A percentile compares a stretch with the other conserved stretches of the same genome.
Evolutionary conservation across 2,113 vertebrate species (phyloP).

Genomic region (Delphinapterus leucas): DNA sequence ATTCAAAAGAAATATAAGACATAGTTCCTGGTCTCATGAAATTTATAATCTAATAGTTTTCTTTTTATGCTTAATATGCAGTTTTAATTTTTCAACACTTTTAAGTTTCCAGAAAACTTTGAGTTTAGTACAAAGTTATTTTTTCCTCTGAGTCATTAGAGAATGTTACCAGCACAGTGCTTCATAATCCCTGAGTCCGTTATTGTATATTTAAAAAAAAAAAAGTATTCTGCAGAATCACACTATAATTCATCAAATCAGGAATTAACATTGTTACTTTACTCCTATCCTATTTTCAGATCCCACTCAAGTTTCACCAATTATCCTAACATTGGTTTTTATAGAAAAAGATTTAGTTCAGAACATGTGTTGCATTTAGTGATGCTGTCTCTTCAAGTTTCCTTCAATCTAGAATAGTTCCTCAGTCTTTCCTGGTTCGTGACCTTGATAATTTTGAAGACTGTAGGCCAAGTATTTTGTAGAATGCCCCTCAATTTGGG

Average conservation of each 20-base stretch:
- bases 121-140: background rate
- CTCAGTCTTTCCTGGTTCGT: background rate
- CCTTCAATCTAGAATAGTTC: background rate
- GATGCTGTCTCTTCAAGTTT: background rate
- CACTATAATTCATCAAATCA: background rate
- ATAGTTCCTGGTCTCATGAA: background rate
- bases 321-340: background rate
- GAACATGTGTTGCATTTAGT: background rate
- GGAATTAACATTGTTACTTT: background rate
- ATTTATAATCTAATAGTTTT: background rate
- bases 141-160: background rate
- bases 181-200: background rate
- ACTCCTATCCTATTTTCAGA: background rate
- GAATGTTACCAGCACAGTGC: background rate
- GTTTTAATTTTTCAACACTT: background rate
- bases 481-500: background rate
- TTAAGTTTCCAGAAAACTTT: background rate
- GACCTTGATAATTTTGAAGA: background rate
- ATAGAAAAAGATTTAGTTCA: background rate
- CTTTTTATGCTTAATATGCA: background rate
- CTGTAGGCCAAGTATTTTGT: background rate
- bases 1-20: background rate
- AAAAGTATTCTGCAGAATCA: background rate
- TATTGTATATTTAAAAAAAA: background rate
- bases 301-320: background rate